Conservation (phyloP, 2,797 vertebrate genomes). For the Oreonectes daqikongensis region DNA sequence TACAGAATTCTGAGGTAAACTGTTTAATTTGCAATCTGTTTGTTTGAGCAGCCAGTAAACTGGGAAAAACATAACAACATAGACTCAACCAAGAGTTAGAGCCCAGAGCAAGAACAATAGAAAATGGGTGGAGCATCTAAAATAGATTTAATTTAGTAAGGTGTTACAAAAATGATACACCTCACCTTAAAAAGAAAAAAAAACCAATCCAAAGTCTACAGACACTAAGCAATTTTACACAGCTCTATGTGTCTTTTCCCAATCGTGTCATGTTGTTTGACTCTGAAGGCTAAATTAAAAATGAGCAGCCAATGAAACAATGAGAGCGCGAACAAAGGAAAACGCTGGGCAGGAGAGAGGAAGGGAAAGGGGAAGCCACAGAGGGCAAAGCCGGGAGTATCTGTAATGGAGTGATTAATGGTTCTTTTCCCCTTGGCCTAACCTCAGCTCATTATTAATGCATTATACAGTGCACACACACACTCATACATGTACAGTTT, state of each 20-base stretch:
- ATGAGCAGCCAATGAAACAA: slow-evolving; percentile 41
- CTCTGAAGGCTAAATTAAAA: slow-evolving; percentile 8
- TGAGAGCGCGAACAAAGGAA: slow-evolving; percentile 42
- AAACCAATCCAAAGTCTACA: background rate
- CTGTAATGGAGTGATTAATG: slow-evolving; percentile 48
- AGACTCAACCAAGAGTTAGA: background rate
- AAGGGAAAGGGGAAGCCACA: slow-evolving; percentile 20
- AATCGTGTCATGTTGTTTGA: background rate
- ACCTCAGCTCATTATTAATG: slow-evolving; percentile 42
- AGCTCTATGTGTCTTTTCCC: background rate
- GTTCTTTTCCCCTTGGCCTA: slow-evolving; percentile 24
- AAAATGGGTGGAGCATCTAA: background rate
- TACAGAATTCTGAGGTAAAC: background rate
- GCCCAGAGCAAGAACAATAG: background rate
- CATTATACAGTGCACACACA: slow-evolving; percentile 12
- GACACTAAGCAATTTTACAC: background rate
- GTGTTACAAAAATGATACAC: too few species aligned
- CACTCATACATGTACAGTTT: slow-evolving; percentile 27
- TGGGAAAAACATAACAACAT: background rate
- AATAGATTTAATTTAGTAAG: too few species aligned
- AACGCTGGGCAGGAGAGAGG: slow-evolving; percentile 29
- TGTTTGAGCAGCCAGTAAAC: background rate
- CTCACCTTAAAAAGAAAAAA: background rate
- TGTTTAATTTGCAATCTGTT: background rate
- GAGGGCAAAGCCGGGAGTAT: slow-evolving; percentile 36